Conservation (phyloP, 1,140 invertebrate genomes). For the Galleria mellonella region DNA sequence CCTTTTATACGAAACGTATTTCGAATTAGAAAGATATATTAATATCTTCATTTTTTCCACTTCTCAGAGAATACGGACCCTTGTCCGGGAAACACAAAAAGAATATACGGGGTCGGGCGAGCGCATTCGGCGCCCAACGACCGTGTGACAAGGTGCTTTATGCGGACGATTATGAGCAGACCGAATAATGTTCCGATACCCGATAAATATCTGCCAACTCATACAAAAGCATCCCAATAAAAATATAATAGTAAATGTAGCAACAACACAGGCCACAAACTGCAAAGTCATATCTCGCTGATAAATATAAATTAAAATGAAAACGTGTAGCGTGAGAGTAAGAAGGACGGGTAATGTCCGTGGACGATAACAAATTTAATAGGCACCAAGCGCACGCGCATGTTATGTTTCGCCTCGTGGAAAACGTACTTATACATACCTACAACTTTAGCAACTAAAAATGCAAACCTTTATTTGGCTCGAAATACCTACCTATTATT, state of each 20-base stretch:
- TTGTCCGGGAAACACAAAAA: slow-evolving; percentile 61
- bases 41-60: slow-evolving; percentile 74
- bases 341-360: slow-evolving; percentile 22
- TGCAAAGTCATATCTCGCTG: slow-evolving; percentile 64
- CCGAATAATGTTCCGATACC: slow-evolving; percentile 71
- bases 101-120: slow-evolving; percentile 48
- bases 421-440: slow-evolving; percentile 12
- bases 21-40: slow-evolving; percentile 73
- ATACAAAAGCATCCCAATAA: slow-evolving; percentile 56
- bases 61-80: slow-evolving; percentile 63
- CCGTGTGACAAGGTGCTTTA: slow-evolving; percentile 73
- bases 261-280: slow-evolving; percentile 64
- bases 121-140: slow-evolving; percentile 65
- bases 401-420: slow-evolving; percentile 14
- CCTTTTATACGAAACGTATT: slow-evolving; percentile 70
- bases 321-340: slow-evolving; percentile 34
- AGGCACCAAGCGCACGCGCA: slow-evolving; percentile 18
- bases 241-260: slow-evolving; percentile 63
- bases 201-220: slow-evolving; percentile 72
- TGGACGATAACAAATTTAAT: slow-evolving; percentile 40
- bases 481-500: no score
- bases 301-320: slow-evolving; percentile 62
- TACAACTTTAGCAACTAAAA: no score
- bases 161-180: slow-evolving; percentile 68
- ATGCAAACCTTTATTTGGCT: no score